Evolutionary conservation across 2,888 invertebrate genomes (phyloP), one percentile per base, ranked within the genome.

Genomic region (Phragmatobia fuliginosa): DNA sequence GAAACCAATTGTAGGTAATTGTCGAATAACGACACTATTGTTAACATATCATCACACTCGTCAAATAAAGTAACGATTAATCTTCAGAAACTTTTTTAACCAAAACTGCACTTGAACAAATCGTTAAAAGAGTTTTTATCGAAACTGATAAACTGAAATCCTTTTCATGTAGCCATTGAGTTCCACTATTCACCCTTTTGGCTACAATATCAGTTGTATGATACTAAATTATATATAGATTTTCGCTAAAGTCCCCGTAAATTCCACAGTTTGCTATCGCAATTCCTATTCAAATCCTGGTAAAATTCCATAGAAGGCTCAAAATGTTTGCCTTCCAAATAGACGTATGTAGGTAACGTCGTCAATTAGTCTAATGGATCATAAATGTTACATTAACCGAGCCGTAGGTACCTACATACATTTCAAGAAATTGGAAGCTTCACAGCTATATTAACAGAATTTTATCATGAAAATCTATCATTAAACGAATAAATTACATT

Each of bases 331-430:
- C 52, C 25, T 25, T 56, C 25, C 14, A 56, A 56, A 14, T 28
- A 67, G 67, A 76, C 67, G 72, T 66, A 69, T 83, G 28, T 66
- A 69, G 83, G 28, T 58, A 66, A 66, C 60, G 60, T 62, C 73
- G 66, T 31, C 71, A 71, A 75, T 78, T 70, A 77, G 70, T 25
- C 60, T 18, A 82, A 79, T 82, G 71, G 63, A 41, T 33, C 60
- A 69, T 81, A 73, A 74, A 70, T 60, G 61, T 56, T 45, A 71
- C 67, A 76, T 67, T 66, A 70, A 73, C 71, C 58, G 25, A 62
- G 32, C 49, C 41, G n/a, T 69, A n/a, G n/a, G n/a, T n/a, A 61
- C 18, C 49, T 65, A 70, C 56, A 63, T 63, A 60, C 60, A 60
- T 33, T 33, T 33, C 60, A n/a, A 60, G 21, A 60, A 60, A 36